Conservation (phyloP, 2,888 invertebrate genomes). For the Zelleria hepariella region DNA sequence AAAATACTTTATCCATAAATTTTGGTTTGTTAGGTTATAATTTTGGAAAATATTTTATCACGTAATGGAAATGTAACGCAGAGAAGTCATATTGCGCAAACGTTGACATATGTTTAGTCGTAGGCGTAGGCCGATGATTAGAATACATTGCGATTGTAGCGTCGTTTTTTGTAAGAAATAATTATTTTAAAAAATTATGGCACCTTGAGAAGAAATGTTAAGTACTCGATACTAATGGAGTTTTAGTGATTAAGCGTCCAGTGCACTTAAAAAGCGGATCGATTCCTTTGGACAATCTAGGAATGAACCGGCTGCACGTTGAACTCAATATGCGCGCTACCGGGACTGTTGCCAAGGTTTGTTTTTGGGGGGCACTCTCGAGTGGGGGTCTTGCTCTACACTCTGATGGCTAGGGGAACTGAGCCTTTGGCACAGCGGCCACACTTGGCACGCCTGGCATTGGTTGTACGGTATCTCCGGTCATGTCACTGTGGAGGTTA, state of each 20-base stretch:
- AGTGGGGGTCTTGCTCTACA: conserved; percentile 15
- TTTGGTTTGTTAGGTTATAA: too few species aligned
- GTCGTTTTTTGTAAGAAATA: too few species aligned
- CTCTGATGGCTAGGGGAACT: conserved; percentile 19
- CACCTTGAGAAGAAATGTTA: not conserved
- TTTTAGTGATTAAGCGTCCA: too few species aligned
- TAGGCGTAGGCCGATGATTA: too few species aligned
- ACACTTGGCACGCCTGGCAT: conserved; percentile 39
- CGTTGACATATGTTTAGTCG: too few species aligned
- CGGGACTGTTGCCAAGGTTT: conserved; percentile 53
- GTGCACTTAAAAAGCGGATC: not conserved
- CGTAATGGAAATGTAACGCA: too few species aligned
- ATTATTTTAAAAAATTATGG: not conserved
- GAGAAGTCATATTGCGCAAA: too few species aligned
- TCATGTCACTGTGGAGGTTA: not conserved
- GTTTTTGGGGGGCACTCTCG: not conserved
- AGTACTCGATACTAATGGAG: too few species aligned
- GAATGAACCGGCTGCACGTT: conserved; percentile 34
- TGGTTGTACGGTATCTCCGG: not conserved
- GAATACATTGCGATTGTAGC: not conserved
- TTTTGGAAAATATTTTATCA: too few species aligned
- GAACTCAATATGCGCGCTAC: conserved; percentile 56
- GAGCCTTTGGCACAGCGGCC: conserved; percentile 38
- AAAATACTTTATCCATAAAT: too few species aligned
- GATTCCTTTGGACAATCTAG: not conserved